phyloP scores from a whole-genome alignment of 2,113 vertebrate genomes.

The Festucalex cinctus region DNA sequence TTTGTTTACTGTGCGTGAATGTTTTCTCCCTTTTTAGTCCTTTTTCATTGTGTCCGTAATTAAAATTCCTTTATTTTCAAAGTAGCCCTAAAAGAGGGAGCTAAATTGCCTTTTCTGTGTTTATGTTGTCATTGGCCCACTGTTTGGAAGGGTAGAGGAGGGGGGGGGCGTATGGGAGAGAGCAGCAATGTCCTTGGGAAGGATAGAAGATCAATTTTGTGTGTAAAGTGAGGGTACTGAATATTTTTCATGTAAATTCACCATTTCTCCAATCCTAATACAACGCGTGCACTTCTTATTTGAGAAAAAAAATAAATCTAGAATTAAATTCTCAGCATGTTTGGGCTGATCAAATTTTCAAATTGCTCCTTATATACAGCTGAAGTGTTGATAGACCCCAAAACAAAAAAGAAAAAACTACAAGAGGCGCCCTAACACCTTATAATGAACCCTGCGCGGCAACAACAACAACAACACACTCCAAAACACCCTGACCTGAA shows the following conservation, averaged over 20 bases:
- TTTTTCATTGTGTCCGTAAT: conserved; percentile 79
- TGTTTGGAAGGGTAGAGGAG: conserved; percentile 59
- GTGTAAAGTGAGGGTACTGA: conserved; percentile 15
- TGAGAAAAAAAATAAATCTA: conserved; percentile 4
- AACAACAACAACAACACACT: conserved; percentile 29
- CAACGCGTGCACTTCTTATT: neutral
- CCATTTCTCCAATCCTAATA: neutral
- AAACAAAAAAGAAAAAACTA: conserved; percentile 59
- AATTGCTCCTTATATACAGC: conserved; percentile 60
- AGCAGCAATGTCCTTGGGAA: conserved; percentile 69
- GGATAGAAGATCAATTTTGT: conserved; percentile 62
- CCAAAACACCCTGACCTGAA: conserved; percentile 55
- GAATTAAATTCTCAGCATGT: conserved; percentile 44
- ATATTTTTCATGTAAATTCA: neutral
- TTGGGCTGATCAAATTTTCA: conserved; percentile 56
- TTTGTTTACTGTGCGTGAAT: conserved; percentile 78
- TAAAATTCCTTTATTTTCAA: conserved; percentile 83
- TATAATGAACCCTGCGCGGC: conserved; percentile 61
- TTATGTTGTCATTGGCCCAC: conserved; percentile 73
- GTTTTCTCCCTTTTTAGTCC: conserved; percentile 71
- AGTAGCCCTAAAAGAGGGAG: conserved; percentile 76
- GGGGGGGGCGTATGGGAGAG: conserved; percentile 54
- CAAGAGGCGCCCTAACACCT: conserved; percentile 67
- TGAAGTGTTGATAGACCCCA: conserved; percentile 69
- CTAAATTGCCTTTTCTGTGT: conserved; percentile 79